Conservation (phyloP, 30 jellyfish, hydroid and myxozoan species). For the Turritopsis rubra region DNA sequence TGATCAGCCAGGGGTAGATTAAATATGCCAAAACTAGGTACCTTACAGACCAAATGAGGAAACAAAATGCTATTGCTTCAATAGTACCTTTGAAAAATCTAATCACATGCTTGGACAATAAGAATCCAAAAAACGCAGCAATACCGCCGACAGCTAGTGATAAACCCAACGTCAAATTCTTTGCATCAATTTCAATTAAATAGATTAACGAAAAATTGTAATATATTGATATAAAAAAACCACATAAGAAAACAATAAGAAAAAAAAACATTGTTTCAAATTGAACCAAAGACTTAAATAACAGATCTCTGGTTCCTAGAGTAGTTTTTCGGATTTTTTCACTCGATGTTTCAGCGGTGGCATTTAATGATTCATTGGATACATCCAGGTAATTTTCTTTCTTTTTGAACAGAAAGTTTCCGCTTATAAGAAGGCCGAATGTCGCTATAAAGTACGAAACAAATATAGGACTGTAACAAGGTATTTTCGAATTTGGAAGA, state of each 20-base stretch:
- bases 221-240: not conserved
- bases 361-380: not conserved
- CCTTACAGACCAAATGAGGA: constrained; percentile 33
- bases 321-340: not conserved
- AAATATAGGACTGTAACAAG: not conserved
- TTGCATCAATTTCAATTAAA: not conserved
- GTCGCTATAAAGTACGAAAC: not conserved
- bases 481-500: not conserved
- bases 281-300: not conserved
- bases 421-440: not conserved
- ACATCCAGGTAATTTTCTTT: not conserved
- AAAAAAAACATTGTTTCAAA: not conserved
- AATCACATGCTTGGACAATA: not conserved
- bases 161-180: not conserved
- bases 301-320: not conserved
- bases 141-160: not conserved
- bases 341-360: not conserved
- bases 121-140: constrained; percentile 7
- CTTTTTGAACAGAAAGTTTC: not conserved
- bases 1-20: constrained; percentile 49
- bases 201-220: not conserved
- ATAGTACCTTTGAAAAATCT: constrained; percentile 35
- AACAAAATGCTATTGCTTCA: constrained; percentile 29
- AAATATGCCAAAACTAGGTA: constrained; percentile 35
- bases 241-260: not conserved